A percentile compares a stretch with the other conserved stretches of the same genome.
Conservation (phyloP, 2,113 vertebrate species). For the Laticauda laticaudata region DNA sequence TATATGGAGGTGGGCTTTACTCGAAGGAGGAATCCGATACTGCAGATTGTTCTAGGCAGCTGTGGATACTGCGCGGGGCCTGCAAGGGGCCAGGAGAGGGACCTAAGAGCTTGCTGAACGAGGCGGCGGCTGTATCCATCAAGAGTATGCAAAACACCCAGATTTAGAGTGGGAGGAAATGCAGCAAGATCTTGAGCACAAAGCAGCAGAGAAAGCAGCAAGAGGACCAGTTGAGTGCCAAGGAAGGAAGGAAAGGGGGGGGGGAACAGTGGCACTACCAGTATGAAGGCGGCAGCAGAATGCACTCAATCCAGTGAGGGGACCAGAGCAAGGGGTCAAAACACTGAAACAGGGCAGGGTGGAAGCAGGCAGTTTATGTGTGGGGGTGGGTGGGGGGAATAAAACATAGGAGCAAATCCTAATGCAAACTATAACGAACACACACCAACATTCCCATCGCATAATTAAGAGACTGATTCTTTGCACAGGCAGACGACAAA, state of each 20-base stretch:
- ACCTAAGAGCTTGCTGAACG: not conserved
- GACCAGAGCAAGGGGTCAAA: not conserved
- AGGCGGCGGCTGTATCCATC: not conserved
- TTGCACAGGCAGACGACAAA: not conserved
- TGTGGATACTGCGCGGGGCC: not conserved
- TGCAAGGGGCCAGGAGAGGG: not conserved
- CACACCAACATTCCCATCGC: not conserved
- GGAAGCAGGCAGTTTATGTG: not conserved
- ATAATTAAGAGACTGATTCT: too few species aligned
- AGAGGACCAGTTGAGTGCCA: not conserved
- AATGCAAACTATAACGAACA: accelerated
- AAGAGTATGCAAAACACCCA: not conserved
- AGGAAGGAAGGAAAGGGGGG: too few species aligned
- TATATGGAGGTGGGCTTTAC: not conserved
- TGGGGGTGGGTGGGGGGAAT: too few species aligned
- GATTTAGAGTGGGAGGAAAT: not conserved
- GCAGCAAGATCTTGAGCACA: not conserved
- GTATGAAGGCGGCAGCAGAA: not conserved
- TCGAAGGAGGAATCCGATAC: not conserved
- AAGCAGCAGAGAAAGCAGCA: not conserved
- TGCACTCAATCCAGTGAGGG: not conserved
- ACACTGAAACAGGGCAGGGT: accelerated
- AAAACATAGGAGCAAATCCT: not conserved
- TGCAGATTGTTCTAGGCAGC: accelerated
- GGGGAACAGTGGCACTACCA: not conserved